phyloP scores from a whole-genome alignment of 2,888 invertebrate genomes.

The Trypoxylon attenuatum region DNA sequence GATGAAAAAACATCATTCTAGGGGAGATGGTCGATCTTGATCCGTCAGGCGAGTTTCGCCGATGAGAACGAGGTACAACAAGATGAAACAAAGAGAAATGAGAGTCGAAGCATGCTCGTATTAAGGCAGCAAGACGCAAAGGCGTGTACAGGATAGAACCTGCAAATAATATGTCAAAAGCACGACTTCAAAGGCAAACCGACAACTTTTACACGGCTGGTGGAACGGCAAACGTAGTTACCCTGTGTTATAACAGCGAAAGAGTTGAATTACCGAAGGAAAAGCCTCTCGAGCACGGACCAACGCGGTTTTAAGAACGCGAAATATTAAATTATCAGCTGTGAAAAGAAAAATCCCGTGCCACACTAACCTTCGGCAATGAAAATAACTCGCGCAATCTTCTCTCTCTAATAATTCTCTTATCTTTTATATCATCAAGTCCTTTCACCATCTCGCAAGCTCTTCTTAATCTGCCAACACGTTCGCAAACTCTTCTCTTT shows the following conservation, averaged over 20 bases:
- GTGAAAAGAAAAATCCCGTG: no score
- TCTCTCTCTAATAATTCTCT: no score
- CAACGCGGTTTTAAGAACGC: no score
- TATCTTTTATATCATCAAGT: no score
- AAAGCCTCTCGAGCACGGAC: not conserved
- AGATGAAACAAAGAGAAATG: conserved; percentile 14
- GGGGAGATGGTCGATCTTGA: not conserved
- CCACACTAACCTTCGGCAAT: no score
- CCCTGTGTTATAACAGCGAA: not conserved
- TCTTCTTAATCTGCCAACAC: no score
- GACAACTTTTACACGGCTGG: not conserved
- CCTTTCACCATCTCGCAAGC: no score
- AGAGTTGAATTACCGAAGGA: not conserved
- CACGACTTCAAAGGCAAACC: conserved; percentile 5
- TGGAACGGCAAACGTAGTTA: not conserved
- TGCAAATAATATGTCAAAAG: conserved; percentile 16
- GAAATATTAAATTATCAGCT: no score
- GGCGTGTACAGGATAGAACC: conserved; percentile 7
- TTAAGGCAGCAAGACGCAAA: conserved; percentile 3
- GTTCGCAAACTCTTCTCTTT: no score
- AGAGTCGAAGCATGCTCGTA: conserved; percentile 1
- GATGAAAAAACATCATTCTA: not conserved
- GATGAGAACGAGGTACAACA: no score
- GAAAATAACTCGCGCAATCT: no score
- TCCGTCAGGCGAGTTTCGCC: no score